These are phyloP conservation scores for Orchestes rusci DNA, from an alignment of 2,888 invertebrate genomes.

Conservation along the genomic window DNA sequence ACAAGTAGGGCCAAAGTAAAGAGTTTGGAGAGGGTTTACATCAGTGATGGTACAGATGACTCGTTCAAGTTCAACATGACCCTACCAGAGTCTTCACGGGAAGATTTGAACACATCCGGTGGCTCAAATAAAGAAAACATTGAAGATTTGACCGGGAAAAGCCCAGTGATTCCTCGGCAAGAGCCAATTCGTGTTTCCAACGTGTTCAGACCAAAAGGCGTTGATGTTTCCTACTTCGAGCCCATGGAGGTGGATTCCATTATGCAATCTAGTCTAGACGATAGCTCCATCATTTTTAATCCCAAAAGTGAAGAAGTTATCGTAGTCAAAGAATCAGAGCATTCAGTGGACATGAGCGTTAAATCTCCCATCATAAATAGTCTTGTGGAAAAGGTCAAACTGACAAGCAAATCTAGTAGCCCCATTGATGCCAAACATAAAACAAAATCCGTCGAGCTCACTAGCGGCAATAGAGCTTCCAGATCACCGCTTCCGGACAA, in stretches of 20 bases:
- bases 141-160: not conserved
- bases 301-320: not conserved
- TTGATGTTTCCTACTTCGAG: slow-evolving; percentile 26
- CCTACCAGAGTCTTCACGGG: not conserved
- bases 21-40: not conserved
- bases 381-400: too few relatives aligned
- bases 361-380: too few relatives aligned
- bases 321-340: not conserved
- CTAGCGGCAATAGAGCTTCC: not conserved
- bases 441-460: not conserved
- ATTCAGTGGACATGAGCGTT: too few relatives aligned
- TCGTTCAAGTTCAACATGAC: not conserved
- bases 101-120: not conserved
- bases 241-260: slow-evolving; percentile 30
- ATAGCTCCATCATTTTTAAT: not conserved
- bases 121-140: not conserved
- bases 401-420: too few relatives aligned
- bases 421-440: not conserved
- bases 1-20: not conserved
- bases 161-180: not conserved
- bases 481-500: too few relatives aligned
- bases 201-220: slow-evolving; percentile 27
- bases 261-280: not conserved
- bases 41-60: not conserved
- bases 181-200: slow-evolving; percentile 16